Base-by-base conservation (phyloP, 1,140 invertebrate species). In the Halesus radiatus region DNA sequence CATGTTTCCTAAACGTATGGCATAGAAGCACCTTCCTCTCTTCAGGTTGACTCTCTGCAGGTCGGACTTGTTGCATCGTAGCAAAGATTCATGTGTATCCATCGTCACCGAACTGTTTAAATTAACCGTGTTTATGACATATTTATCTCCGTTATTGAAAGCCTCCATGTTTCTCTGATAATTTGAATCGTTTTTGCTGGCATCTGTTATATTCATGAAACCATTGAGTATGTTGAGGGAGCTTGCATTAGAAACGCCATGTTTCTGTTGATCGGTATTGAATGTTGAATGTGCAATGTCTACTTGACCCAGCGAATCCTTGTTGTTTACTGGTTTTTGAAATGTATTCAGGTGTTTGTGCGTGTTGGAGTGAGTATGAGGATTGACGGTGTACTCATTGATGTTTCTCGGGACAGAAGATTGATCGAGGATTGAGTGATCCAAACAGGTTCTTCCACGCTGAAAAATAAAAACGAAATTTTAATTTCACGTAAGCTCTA, bases 351-450 rank as follows among this genome's bases (percentile, higher is more conserved):
- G 37, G 53, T 80, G 20, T 15, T 81, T 58, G 45, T 81, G 72
- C 66, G 82, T 53, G 5, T 50, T 72, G 7, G 79, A 45, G 26
- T 73, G 75, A 26, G 78, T 80, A 26, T 81, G 80, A 20, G 79
- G 76, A 20, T 78, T 79, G 15, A 83, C 66, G 16, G 72, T 81
- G 56, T 81, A 77, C 62, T 83, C 82, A 26, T 83, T 83, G 10
- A 80, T 76, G 53, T 83, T 83, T 68, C 80, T 83, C 58, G 82
- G 80, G 72, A 81, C 82, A 73, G 82, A 79, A 60, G 82, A 81
- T 80, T 83, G 82, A 52, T 81, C 82, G 45, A 83, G 75, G 23
- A 83, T 78, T 18, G 82, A 81, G 72, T 83, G 82, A 73, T 83
- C 82, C 80, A 83, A 77, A 54, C 82, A 83, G 15, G 82, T 83